Conservation (phyloP, 2,888 invertebrate species). For the Amphipoea oculea region DNA sequence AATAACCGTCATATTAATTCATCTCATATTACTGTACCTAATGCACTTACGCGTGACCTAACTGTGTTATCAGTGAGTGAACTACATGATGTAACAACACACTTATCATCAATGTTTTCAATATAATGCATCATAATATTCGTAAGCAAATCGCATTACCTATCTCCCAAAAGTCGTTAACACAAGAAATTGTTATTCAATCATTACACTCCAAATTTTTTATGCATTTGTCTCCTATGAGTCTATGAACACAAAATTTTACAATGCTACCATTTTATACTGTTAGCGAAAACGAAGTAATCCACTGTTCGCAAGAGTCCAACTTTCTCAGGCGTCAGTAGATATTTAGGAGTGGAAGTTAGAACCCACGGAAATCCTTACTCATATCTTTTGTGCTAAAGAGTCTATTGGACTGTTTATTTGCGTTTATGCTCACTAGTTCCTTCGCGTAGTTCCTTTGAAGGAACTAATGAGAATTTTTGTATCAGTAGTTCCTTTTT, state of each 20-base stretch:
- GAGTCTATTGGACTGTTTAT: background rate
- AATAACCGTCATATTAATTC: too few species aligned
- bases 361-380: background rate
- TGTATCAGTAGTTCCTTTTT: too few species aligned
- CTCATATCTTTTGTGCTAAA: background rate
- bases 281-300: too few species aligned
- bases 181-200: background rate
- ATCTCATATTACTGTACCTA: background rate
- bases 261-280: background rate
- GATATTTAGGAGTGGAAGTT: background rate
- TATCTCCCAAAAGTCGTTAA: background rate
- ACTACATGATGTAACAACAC: background rate
- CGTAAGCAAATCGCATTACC: background rate
- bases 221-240: background rate
- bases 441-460: too few species aligned
- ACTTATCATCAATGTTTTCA: constrained; percentile 16
- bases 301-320: too few species aligned
- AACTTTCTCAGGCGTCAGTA: too few species aligned
- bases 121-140: constrained; percentile 11
- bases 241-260: background rate
- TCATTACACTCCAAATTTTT: background rate
- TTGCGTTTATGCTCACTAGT: too few species aligned
- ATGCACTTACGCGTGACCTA: background rate
- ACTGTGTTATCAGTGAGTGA: constrained; percentile 8
- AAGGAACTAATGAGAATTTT: too few species aligned